A percentile compares a stretch with the other conserved stretches of the same genome.
These are phyloP conservation scores for Penaeus chinensis DNA, from an alignment of 1,140 invertebrate species.

Conservation along the genomic window DNA sequence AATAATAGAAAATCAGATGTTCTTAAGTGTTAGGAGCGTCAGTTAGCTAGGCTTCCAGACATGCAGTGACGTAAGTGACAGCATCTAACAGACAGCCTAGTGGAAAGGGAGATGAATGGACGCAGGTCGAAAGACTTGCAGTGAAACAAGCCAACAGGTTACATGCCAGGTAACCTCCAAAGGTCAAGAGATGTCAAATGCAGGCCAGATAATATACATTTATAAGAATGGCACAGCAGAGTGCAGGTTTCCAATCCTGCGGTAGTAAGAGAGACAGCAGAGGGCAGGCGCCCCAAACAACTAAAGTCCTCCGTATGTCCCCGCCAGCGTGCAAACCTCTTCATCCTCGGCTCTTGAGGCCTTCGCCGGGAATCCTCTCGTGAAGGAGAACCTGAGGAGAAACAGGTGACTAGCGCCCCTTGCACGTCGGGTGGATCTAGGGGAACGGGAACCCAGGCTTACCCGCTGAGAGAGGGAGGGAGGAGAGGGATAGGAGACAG, in stretches of 20 bases:
- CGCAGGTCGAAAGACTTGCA: too few relatives aligned
- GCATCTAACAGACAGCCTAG: too few relatives aligned
- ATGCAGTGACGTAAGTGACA: neutral
- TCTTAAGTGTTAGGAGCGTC: neutral
- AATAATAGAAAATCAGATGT: neutral
- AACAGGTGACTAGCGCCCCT: neutral
- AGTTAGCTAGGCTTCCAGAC: neutral
- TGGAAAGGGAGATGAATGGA: too few relatives aligned
- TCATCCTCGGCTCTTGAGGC: constrained; percentile 36
- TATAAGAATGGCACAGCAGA: too few relatives aligned
- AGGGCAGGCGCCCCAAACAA: too few relatives aligned
- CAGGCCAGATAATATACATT: too few relatives aligned
- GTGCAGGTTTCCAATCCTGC: too few relatives aligned
- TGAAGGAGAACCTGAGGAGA: neutral
- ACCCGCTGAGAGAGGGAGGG: neutral
- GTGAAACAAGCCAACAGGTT: too few relatives aligned
- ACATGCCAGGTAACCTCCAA: too few relatives aligned
- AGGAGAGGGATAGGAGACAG: neutral
- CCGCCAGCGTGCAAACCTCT: constrained; percentile 38
- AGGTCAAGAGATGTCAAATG: too few relatives aligned
- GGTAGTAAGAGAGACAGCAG: too few relatives aligned
- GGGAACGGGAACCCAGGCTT: neutral
- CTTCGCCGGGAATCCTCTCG: constrained; percentile 3
- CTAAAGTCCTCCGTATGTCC: neutral
- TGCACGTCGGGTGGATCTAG: neutral